Evolutionary conservation across 2,113 vertebrate genomes (phyloP).

Genomic region (Falco punctatus): DNA sequence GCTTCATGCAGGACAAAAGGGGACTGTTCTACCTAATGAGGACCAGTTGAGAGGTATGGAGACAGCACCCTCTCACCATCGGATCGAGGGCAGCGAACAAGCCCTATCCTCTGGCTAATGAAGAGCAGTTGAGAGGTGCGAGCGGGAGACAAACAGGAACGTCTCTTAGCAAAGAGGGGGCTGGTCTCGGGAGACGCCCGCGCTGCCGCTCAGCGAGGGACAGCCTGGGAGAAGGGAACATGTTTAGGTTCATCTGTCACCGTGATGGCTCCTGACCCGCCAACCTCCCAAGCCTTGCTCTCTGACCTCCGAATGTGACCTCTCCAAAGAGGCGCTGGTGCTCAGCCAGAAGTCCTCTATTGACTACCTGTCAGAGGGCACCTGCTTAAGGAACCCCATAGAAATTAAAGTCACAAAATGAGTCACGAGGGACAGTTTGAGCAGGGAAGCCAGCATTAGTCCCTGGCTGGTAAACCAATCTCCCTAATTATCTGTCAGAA

Average conservation of each 20-base stretch:
- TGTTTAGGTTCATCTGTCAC: conserved; percentile 83
- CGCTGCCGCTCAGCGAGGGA: neutral
- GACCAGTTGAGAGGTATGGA: conserved; percentile 86
- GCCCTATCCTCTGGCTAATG: conserved; percentile 68
- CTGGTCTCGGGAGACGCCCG: conserved; percentile 17
- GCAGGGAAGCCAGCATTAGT: conserved; percentile 75
- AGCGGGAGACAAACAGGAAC: conserved; percentile 37
- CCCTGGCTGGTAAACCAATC: conserved; percentile 87
- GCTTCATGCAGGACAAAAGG: conserved; percentile 83
- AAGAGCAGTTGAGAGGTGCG: conserved; percentile 83
- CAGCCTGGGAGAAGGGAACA: conserved; percentile 12
- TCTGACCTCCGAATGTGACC: conserved; percentile 87
- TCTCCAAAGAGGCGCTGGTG: conserved; percentile 76
- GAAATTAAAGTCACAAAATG: conserved; percentile 90
- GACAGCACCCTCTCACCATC: conserved; percentile 74
- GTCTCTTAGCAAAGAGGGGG: conserved; percentile 31
- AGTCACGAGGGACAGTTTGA: conserved; percentile 84
- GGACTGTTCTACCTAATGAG: conserved; percentile 83
- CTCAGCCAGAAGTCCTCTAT: conserved; percentile 82
- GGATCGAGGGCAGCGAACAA: conserved; percentile 59
- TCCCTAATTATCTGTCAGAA: conserved; percentile 91
- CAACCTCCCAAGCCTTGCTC: conserved; percentile 82
- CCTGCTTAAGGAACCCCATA: conserved; percentile 77
- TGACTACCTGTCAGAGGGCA: conserved; percentile 95
- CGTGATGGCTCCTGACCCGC: conserved; percentile 85